phyloP scores from a whole-genome alignment of 2,888 invertebrate genomes.

The Cyrtodaria siliqua region DNA sequence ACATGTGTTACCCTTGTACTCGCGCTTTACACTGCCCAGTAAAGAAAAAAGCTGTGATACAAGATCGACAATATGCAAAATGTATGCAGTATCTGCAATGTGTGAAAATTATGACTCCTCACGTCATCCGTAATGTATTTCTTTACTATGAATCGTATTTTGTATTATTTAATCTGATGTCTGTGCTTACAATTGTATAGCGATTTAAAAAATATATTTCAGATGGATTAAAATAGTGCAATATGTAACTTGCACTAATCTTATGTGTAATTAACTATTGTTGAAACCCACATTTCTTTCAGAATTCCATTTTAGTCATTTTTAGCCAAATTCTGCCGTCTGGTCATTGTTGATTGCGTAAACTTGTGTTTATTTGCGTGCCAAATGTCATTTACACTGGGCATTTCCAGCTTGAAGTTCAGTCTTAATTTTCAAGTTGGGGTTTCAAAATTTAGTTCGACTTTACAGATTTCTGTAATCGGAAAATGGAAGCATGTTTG shows the following conservation, averaged over 20 bases:
- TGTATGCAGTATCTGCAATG: conserved; percentile 37
- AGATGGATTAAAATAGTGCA: too few relatives aligned
- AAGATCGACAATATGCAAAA: conserved; percentile 22
- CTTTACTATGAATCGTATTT: too few relatives aligned
- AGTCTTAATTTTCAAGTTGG: not conserved
- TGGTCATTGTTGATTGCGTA: too few relatives aligned
- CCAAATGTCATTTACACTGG: conserved; percentile 4
- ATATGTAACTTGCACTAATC: too few relatives aligned
- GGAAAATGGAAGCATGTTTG: too few relatives aligned
- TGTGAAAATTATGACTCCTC: not conserved
- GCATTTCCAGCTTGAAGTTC: not conserved
- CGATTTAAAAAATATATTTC: too few relatives aligned
- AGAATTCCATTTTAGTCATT: conserved; percentile 32
- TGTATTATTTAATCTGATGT: too few relatives aligned
- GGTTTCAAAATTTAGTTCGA: too few relatives aligned
- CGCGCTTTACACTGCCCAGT: not conserved
- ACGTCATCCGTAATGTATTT: not conserved
- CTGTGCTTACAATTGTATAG: too few relatives aligned
- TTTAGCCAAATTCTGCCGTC: not conserved
- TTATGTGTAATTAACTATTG: too few relatives aligned
- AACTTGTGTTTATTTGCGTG: conserved; percentile 10
- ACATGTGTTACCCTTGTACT: too few relatives aligned
- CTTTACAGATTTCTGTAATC: too few relatives aligned
- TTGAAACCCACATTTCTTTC: conserved; percentile 29
- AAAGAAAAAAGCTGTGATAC: not conserved